Percentiles rank a stretch among this genome's conserved stretches.
phyloP scores from a whole-genome alignment of 2,888 invertebrate genomes.

The Diaperis boleti region DNA sequence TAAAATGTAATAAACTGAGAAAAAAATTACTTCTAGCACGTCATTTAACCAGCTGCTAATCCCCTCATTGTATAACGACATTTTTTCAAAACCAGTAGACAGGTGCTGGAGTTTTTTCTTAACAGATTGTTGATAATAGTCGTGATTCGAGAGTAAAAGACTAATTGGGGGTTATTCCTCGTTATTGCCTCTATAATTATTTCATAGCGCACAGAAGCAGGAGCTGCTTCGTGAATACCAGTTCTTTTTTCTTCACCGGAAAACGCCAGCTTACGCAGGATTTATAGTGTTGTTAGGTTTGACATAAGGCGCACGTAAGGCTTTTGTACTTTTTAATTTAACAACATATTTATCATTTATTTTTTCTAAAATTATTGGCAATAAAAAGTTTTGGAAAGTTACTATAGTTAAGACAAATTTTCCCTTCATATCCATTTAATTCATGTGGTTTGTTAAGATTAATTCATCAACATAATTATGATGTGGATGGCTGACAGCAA shows the following conservation, averaged over 20 bases:
- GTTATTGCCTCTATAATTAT: slow-evolving; percentile 21
- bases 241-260: neutral
- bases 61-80: neutral
- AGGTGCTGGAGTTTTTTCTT: slow-evolving; percentile 20
- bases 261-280: neutral
- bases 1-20: neutral
- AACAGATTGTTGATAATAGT: slow-evolving; percentile 24
- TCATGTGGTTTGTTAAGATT: too few species aligned
- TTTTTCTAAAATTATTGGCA: too few species aligned
- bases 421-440: too few species aligned
- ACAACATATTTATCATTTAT: too few species aligned
- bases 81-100: slow-evolving; percentile 14
- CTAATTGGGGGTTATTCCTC: slow-evolving; percentile 30
- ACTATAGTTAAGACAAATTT: too few species aligned
- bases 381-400: too few species aligned
- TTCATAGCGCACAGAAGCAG: slow-evolving; percentile 27
- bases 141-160: slow-evolving; percentile 26
- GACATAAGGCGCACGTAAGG: too few species aligned
- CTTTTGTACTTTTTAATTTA: too few species aligned
- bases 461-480: too few species aligned
- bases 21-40: slow-evolving; percentile 8
- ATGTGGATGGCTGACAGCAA: too few species aligned
- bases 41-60: slow-evolving; percentile 17
- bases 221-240: neutral
- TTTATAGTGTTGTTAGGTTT: too few species aligned